phyloP scores from a whole-genome alignment of 2,888 invertebrate species.

The Flexamia atlantica region DNA sequence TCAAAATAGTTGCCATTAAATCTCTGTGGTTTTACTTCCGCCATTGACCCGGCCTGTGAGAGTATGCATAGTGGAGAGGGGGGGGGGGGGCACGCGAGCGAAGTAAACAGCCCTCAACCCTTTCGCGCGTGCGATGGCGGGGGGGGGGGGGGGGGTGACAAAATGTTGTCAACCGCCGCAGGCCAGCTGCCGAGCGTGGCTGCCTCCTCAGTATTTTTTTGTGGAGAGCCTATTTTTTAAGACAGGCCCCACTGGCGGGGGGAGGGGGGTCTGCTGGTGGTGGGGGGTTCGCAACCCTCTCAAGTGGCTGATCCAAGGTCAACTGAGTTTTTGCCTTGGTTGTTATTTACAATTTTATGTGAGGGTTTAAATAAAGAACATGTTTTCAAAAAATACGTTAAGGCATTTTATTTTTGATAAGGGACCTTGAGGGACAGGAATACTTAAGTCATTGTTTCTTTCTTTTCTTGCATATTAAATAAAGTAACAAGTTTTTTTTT shows the following conservation, averaged over 20 bases:
- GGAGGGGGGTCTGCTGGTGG: too few relatives aligned
- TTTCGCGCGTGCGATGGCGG: slow-evolving; percentile 17
- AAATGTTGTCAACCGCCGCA: slow-evolving; percentile 56
- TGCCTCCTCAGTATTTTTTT: slow-evolving; percentile 37
- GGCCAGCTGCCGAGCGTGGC: background rate
- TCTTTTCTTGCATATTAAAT: too few relatives aligned
- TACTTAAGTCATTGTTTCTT: too few relatives aligned
- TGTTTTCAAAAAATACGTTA: too few relatives aligned
- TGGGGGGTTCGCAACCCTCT: slow-evolving; percentile 46
- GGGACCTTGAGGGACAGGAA: too few relatives aligned
- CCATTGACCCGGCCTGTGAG: background rate
- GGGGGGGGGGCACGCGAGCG: slow-evolving; percentile 19
- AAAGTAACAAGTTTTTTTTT: too few relatives aligned
- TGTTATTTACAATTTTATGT: too few relatives aligned
- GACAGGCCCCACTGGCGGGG: background rate
- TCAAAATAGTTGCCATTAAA: too few relatives aligned
- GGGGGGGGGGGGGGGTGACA: slow-evolving; percentile 16
- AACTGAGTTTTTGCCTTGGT: background rate
- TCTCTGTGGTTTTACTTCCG: background rate
- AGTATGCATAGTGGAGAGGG: background rate
- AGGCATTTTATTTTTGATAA: too few relatives aligned
- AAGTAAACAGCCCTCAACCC: slow-evolving; percentile 12
- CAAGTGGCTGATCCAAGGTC: slow-evolving; percentile 47
- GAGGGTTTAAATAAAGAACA: too few relatives aligned
- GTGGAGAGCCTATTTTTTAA: slow-evolving; percentile 50